A percentile compares a stretch with the other conserved stretches of the same genome.
These are phyloP conservation scores for Phalacrocorax pelagicus DNA, from an alignment of 2,113 vertebrate species.

Conservation along the genomic window DNA sequence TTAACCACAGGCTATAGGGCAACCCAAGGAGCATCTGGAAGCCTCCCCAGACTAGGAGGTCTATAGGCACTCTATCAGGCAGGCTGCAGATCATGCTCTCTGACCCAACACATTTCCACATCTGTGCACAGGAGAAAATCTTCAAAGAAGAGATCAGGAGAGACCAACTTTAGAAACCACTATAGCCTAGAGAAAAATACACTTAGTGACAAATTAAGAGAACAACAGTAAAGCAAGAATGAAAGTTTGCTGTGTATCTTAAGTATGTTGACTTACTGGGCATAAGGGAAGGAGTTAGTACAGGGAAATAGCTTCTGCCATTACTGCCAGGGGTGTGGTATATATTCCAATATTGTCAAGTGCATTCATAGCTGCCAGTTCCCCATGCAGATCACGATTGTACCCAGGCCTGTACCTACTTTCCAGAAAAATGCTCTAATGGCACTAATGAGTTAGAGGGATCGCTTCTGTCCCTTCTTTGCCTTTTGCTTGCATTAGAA, in stretches of 20 bases:
- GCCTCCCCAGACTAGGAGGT: not conserved
- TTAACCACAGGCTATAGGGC: not conserved
- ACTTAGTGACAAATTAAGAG: not conserved
- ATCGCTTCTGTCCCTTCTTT: not conserved
- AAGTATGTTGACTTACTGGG: not conserved
- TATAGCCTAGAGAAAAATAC: not conserved
- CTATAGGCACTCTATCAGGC: fast-evolving
- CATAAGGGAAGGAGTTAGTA: not conserved
- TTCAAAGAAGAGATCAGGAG: not conserved
- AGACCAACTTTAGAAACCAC: not conserved
- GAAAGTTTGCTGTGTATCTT: not conserved
- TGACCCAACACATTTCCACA: not conserved
- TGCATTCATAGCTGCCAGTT: not conserved
- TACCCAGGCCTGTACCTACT: not conserved
- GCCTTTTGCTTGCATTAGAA: not conserved
- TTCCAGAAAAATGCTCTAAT: not conserved
- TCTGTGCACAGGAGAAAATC: not conserved
- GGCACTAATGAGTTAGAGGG: not conserved
- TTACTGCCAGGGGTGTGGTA: not conserved
- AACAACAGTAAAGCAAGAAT: not conserved
- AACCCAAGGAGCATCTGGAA: not conserved
- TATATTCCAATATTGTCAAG: not conserved
- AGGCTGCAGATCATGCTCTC: not conserved
- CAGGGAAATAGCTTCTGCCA: not conserved
- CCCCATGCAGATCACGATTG: not conserved